Base-by-base conservation (phyloP, 2,113 vertebrate species). In the Cathartes aura region DNA sequence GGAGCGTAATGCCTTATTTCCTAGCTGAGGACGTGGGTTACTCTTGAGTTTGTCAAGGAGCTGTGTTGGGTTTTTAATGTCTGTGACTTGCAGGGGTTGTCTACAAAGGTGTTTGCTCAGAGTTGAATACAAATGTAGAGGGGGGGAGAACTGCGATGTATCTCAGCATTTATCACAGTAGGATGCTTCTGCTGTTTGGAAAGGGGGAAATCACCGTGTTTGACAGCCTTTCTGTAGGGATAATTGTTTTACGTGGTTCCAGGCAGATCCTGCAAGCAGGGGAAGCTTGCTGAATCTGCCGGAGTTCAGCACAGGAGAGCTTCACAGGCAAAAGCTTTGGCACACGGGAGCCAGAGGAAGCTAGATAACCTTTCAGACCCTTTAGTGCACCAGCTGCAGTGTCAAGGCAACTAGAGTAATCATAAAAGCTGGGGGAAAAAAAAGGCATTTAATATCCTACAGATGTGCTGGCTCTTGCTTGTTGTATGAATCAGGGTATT, bases 401-500 rank as follows among this genome's bases (percentile, higher is more conserved):
- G 5, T 79, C 81, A 40, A 68, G 80, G 87, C 89, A 91, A 79
- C 75, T 55, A 21, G 7, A 91, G 14, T 23, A 64, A 90, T 36
- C 32, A 11, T 68, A 68, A 94, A 88, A 88, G 40, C 66, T 70
- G 20, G 30, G 18, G 2, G 1, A 1, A 2, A 2, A 13, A 42
- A 45, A 43, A 20, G 42, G n/a, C 22, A 16, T 83, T 91, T 90
- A 94, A 94, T 90, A n/a, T 64, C 74, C 74, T 91, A 42, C 91
- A 97, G 87, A 96, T 93, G 93, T 87, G 73, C 84, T 95, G 90
- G 85, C 85, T 72, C 40, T 63, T 86, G 85, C 64, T 78, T 82
- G 30, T 59, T 86, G 17, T 32, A 3, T 45, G 56, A 92, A 84
- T 96, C 40, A 42, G 50, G 34, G 15, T 67, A 27, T 95, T 89